phyloP scores from a whole-genome alignment of 37 sponge, comb jelly and placozoan genomes.

The Haliclona indistincta region DNA sequence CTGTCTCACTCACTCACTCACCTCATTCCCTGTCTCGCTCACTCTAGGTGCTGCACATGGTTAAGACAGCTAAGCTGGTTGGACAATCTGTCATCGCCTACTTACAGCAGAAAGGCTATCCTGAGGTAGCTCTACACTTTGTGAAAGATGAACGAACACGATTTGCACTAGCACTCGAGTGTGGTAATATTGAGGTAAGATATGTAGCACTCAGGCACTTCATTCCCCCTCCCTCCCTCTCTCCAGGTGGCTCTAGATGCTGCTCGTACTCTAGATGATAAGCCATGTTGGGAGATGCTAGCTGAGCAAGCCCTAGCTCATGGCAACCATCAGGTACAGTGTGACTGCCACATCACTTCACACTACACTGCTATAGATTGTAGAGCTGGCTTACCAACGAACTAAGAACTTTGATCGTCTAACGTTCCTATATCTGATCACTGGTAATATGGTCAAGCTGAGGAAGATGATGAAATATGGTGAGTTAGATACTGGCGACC shows the following conservation, averaged over 20 bases:
- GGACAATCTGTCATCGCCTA: constrained; percentile 98
- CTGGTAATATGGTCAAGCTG: constrained; percentile 94
- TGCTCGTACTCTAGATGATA: constrained; percentile 91
- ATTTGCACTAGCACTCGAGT: constrained; percentile 92
- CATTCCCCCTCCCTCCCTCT: too few relatives aligned
- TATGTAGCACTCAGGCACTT: too few relatives aligned
- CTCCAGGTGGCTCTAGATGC: constrained; percentile 90
- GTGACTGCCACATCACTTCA: not conserved
- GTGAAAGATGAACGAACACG: constrained; percentile 96
- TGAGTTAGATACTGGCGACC: too few relatives aligned
- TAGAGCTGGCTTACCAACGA: constrained; percentile 97
- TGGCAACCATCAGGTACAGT: constrained; percentile 92
- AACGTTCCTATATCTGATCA: constrained; percentile 96
- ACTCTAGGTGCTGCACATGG: constrained; percentile 96
- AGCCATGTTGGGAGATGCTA: constrained; percentile 90
- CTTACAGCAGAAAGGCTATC: constrained; percentile 97
- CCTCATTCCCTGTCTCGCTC: too few relatives aligned
- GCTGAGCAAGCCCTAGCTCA: constrained; percentile 84
- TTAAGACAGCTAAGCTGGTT: constrained; percentile 85
- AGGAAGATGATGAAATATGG: constrained; percentile 98
- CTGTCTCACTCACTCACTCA: not conserved
- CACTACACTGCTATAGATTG: constrained; percentile 61
- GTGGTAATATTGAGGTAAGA: constrained; percentile 97
- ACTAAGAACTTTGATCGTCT: constrained; percentile 97
- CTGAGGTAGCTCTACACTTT: constrained; percentile 99